Evolutionary conservation across 2,888 invertebrate genomes (phyloP), one percentile per base, ranked within the genome.

Genomic region (Abrostola triplasia): DNA sequence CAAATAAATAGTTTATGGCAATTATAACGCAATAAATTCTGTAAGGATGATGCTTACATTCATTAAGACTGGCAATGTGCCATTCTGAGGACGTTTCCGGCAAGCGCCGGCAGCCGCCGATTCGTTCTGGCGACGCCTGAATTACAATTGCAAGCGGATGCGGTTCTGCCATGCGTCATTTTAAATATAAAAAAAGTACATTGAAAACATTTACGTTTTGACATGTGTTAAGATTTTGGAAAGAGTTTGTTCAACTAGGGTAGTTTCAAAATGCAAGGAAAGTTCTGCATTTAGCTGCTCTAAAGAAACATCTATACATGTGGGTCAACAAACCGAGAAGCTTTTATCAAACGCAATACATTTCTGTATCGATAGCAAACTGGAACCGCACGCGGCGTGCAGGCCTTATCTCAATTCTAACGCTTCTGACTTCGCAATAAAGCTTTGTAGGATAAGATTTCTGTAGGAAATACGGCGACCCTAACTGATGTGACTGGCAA

Each of bases 71-170:
- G 93, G 93, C 92, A 87, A 79, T 71, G 79, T 89, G 92, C 92
- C 93, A 92, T 88, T 86, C 80, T 65, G 80, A 87, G 87, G 89
- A 88, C 85, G 86, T 90, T 92, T 91, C 91, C 91, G 90, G 86
- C 87, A 90, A 90, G 82, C 86, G 87, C 84, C 87, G 85, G 87
- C 84, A 80, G 80, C 78, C 80, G 77, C 82, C 89, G 86, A 89
- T 90, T 90, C 86, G 89, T 90, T 90, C 85, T 88, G 85, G 88
- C 88, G 87, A 87, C 87, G 89, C 84, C 87, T 87, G 90, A 88
- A 90, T 89, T 85, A 87, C 87, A 88, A 87, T 89, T 86, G 88
- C 89, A 88, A 90, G 80, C 87, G 85, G 88, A 87, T 88, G 85
- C 81, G 84, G 79, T 81, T 87, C 83, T 79, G 81, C 71, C 84